Conservation (phyloP, 2,113 vertebrate genomes). For the Thermophis baileyi region DNA sequence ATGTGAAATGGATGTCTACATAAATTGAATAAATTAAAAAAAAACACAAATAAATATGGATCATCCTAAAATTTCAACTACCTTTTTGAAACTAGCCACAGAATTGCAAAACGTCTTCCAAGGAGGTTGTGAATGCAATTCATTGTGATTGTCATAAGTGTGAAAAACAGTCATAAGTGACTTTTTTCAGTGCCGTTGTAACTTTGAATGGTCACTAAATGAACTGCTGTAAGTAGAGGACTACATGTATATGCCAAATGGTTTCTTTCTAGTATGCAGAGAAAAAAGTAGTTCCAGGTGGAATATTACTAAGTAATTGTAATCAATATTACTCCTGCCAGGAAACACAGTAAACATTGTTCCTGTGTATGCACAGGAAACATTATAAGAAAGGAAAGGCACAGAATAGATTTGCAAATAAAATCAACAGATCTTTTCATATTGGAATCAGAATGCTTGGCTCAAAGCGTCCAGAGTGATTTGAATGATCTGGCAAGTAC, state of each 20-base stretch:
- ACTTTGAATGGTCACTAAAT: background rate
- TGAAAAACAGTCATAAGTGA: background rate
- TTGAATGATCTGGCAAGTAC: background rate
- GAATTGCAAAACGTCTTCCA: background rate
- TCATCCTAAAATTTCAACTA: slow-evolving; percentile 7
- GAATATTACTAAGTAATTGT: background rate
- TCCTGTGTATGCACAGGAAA: background rate
- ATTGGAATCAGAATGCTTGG: background rate
- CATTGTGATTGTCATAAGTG: background rate
- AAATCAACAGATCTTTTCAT: background rate
- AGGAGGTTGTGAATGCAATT: background rate
- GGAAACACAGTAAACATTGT: no score
- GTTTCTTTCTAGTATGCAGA: background rate
- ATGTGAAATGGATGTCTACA: background rate
- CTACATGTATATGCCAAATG: background rate
- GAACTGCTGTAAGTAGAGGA: background rate
- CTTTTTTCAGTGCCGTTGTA: background rate
- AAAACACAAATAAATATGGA: background rate
- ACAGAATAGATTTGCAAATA: background rate
- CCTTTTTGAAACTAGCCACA: slow-evolving; percentile 33
- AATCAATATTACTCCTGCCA: background rate
- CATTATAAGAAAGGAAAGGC: background rate
- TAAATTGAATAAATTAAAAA: background rate
- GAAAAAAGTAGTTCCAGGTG: background rate
- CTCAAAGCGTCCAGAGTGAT: no score